Conservation (phyloP, 2,888 invertebrate species). For the Aethes cnicana region DNA sequence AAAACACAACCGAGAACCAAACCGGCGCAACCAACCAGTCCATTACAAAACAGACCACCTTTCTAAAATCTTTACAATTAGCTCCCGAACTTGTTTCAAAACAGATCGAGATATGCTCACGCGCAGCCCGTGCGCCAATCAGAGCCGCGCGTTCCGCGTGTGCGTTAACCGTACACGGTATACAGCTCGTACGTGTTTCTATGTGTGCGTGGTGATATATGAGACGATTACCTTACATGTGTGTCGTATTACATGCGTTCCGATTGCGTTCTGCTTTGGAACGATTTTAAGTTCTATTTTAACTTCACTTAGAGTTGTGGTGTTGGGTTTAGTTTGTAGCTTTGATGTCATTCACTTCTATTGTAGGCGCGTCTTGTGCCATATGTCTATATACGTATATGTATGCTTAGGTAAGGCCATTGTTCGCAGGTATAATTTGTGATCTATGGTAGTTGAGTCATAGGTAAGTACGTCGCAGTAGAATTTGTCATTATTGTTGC, state of each 20-base stretch:
- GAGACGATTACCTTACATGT: conserved; percentile 40
- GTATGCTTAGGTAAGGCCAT: conserved; percentile 36
- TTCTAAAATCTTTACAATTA: conserved; percentile 79
- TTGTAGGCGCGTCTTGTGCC: conserved; percentile 48
- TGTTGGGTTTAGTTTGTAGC: conserved; percentile 35
- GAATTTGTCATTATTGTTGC: conserved; percentile 13
- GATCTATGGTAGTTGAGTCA: conserved; percentile 53
- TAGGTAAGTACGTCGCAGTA: conserved; percentile 11
- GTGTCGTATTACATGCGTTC: conserved; percentile 45
- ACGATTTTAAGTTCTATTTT: conserved; percentile 45
- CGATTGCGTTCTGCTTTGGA: conserved; percentile 17
- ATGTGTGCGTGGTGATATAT: conserved; percentile 47
- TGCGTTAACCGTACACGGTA: conserved; percentile 40
- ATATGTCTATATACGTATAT: conserved; percentile 33
- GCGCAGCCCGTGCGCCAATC: conserved; percentile 57
- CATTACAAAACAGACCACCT: conserved; percentile 67
- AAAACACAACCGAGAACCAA: conserved; percentile 35
- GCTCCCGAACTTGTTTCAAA: conserved; percentile 69
- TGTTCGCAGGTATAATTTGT: conserved; percentile 49
- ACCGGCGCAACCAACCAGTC: conserved; percentile 48
- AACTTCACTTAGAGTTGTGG: conserved; percentile 18
- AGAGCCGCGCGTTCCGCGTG: conserved; percentile 36
- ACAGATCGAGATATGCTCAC: conserved; percentile 60
- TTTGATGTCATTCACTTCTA: conserved; percentile 55
- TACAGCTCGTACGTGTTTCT: conserved; percentile 24